phyloP scores from a whole-genome alignment of 2,113 vertebrate species.

The Psilopogon haemacephalus region DNA sequence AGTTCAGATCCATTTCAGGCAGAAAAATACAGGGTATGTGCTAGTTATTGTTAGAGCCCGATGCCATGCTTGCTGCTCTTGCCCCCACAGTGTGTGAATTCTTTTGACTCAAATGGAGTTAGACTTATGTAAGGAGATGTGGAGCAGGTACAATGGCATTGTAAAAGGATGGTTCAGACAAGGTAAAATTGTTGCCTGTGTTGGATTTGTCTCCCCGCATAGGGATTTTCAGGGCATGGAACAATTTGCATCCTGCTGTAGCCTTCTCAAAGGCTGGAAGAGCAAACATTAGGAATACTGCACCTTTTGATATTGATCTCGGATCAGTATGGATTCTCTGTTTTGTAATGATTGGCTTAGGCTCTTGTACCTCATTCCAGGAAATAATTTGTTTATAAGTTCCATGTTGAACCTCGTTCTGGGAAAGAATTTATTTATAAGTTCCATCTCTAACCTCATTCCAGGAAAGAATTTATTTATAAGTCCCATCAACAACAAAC shows the following conservation, averaged over 20 bases:
- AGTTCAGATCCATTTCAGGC: constrained; percentile 39
- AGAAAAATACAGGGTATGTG: constrained; percentile 32
- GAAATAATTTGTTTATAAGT: not conserved
- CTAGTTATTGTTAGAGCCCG: not conserved
- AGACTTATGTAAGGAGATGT: not conserved
- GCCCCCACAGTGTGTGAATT: not conserved
- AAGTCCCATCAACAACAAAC: not conserved
- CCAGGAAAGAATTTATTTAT: not conserved
- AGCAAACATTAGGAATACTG: not conserved
- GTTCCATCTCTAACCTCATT: not conserved
- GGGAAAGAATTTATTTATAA: not conserved
- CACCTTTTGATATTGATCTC: not conserved
- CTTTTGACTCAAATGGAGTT: not conserved
- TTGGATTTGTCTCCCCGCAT: not conserved
- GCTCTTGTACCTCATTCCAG: not conserved
- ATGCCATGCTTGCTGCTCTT: not conserved
- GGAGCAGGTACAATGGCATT: not conserved
- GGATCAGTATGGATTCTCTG: not conserved
- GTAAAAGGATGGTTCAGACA: not conserved
- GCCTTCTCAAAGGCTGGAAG: not conserved
- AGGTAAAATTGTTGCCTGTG: not conserved
- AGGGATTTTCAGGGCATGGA: not conserved
- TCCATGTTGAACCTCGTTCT: too few species aligned
- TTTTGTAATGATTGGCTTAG: not conserved
- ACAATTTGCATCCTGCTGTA: not conserved